Evolutionary conservation across 2,888 invertebrate species (phyloP).

Genomic region (Netelia inedita): DNA sequence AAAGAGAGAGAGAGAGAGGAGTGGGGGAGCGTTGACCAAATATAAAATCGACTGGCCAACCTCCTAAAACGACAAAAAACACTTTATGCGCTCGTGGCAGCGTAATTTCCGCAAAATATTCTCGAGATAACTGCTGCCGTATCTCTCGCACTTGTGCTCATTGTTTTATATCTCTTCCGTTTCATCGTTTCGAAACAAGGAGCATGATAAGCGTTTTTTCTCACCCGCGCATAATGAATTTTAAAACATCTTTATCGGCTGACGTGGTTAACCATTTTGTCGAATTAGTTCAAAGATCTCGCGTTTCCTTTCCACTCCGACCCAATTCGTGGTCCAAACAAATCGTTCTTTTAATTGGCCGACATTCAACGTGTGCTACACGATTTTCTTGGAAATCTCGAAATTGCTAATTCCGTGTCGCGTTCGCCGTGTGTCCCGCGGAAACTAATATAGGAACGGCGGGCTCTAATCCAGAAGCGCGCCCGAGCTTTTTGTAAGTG

Average conservation of each 20-base stretch:
- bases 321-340: slow-evolving; percentile 12
- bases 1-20: slow-evolving; percentile 29
- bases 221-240: no score
- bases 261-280: no score
- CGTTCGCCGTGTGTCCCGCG: slow-evolving; percentile 42
- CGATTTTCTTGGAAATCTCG: slow-evolving; percentile 36
- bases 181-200: slow-evolving; percentile 3
- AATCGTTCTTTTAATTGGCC: slow-evolving; percentile 62
- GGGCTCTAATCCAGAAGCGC: slow-evolving; percentile 64
- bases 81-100: slow-evolving; percentile 30
- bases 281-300: background rate
- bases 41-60: slow-evolving; percentile 63
- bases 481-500: slow-evolving; percentile 72
- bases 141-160: slow-evolving; percentile 24
- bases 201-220: no score
- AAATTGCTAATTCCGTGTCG: slow-evolving; percentile 60
- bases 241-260: no score
- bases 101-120: slow-evolving; percentile 57
- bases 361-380: slow-evolving; percentile 33
- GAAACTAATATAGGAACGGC: slow-evolving; percentile 49
- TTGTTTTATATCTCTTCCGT: slow-evolving; percentile 24
- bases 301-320: background rate
- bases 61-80: slow-evolving; percentile 57
- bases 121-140: slow-evolving; percentile 18
- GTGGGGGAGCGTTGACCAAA: slow-evolving; percentile 54